Evolutionary conservation across 53 echinoderm and acorn worm species (phyloP).

Genomic region (Apostichopus leukothele): DNA sequence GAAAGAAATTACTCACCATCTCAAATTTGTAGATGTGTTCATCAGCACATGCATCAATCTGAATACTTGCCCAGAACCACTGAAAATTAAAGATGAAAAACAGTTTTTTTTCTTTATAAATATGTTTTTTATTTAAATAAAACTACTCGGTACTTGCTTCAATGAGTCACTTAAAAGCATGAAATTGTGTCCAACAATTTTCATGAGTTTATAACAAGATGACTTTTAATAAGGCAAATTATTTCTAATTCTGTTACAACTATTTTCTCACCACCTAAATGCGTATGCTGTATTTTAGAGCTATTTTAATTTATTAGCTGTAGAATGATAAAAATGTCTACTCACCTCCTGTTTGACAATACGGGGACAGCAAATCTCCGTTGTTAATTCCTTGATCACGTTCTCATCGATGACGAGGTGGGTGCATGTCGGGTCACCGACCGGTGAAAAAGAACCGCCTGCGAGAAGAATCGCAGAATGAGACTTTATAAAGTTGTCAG

Average conservation of each 20-base stretch:
- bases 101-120: too few species aligned
- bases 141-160: too few species aligned
- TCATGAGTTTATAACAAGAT: too few species aligned
- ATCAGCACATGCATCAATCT: constrained; percentile 95
- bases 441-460: constrained; percentile 73
- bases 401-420: constrained; percentile 88
- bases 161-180: too few species aligned
- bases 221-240: too few species aligned
- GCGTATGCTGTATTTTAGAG: background rate
- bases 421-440: constrained; percentile 71
- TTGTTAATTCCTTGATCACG: constrained; percentile 55
- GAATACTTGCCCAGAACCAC: constrained; percentile 99
- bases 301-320: background rate
- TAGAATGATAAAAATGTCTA: background rate
- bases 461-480: background rate
- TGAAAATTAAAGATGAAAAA: constrained; percentile 24
- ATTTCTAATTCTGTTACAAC: too few species aligned
- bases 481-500: too few species aligned
- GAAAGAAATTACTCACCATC: constrained; percentile 60
- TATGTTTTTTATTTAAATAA: too few species aligned
- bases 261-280: background rate
- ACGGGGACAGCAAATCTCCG: constrained; percentile 48
- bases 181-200: too few species aligned
- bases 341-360: constrained; percentile 88
- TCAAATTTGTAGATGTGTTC: constrained; percentile 69